Evolutionary conservation across 2,113 vertebrate species (phyloP).

Genomic region (Strigops habroptila): DNA sequence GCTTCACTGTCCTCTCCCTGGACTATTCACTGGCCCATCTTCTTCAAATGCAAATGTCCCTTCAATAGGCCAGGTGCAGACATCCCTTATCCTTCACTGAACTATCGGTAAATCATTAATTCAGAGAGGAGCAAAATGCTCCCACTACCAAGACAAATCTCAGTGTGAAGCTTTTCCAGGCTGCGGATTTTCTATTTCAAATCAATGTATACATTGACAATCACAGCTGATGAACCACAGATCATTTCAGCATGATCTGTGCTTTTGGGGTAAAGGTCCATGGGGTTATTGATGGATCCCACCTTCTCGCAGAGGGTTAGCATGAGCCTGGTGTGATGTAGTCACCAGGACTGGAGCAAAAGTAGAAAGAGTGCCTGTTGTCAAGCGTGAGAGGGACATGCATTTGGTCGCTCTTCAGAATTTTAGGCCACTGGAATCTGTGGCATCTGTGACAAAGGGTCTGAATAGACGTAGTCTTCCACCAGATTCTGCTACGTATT

Average conservation of each 20-base stretch:
- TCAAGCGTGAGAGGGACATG: not conserved
- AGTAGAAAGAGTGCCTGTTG: not conserved
- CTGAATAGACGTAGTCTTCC: not conserved
- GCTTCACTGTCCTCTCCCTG: not conserved
- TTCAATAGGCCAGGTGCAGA: not conserved
- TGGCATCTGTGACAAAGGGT: not conserved
- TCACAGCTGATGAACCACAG: not conserved
- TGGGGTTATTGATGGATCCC: not conserved
- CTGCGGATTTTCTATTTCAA: not conserved
- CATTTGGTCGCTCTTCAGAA: not conserved
- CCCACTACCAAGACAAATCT: not conserved
- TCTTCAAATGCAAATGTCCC: slow-evolving; percentile 13
- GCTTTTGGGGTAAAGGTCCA: not conserved
- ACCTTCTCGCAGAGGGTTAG: not conserved
- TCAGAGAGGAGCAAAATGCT: not conserved
- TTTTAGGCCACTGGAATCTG: not conserved
- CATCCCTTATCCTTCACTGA: not conserved
- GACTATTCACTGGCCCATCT: not conserved
- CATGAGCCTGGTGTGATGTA: not conserved
- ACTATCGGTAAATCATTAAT: slow-evolving; percentile 8
- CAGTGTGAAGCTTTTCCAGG: not conserved
- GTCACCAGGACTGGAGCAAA: not conserved
- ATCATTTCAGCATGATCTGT: not conserved
- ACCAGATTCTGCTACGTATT: not conserved
- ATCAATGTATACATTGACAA: not conserved